Percentiles rank a stretch among this genome's conserved stretches.
phyloP scores from a whole-genome alignment of 2,113 vertebrate species.

The Orycteropus afer region DNA sequence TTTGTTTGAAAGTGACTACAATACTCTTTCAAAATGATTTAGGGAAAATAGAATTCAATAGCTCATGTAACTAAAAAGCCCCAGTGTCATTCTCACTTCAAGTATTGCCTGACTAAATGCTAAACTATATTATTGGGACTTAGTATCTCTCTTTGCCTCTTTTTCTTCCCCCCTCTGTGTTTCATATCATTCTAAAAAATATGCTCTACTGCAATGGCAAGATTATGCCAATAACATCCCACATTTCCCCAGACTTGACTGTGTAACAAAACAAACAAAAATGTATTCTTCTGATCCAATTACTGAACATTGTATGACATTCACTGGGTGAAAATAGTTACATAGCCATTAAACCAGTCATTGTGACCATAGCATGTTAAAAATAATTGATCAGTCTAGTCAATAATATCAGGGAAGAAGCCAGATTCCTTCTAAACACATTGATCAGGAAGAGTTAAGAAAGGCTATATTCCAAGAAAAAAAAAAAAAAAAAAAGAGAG shows the following conservation, averaged over 20 bases:
- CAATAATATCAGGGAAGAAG: not conserved
- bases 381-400: not conserved
- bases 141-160: not conserved
- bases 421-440: not conserved
- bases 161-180: not conserved
- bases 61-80: not conserved
- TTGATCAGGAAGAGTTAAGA: not conserved
- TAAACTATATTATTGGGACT: not conserved
- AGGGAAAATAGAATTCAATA: not conserved
- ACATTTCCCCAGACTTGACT: not conserved
- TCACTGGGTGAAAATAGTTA: not conserved
- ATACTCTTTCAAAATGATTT: not conserved
- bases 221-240: not conserved
- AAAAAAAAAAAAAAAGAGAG: too few species aligned
- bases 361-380: not conserved
- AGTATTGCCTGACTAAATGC: not conserved
- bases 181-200: not conserved
- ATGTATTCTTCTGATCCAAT: not conserved
- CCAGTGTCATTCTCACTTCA: not conserved
- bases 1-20: not conserved
- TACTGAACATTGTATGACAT: not conserved
- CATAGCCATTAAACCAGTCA: not conserved
- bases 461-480: not conserved
- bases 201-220: not conserved
- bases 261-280: not conserved